These are phyloP conservation scores for Dendrolimus kikuchii DNA, from an alignment of 1,140 invertebrate genomes.

Conservation along the genomic window DNA sequence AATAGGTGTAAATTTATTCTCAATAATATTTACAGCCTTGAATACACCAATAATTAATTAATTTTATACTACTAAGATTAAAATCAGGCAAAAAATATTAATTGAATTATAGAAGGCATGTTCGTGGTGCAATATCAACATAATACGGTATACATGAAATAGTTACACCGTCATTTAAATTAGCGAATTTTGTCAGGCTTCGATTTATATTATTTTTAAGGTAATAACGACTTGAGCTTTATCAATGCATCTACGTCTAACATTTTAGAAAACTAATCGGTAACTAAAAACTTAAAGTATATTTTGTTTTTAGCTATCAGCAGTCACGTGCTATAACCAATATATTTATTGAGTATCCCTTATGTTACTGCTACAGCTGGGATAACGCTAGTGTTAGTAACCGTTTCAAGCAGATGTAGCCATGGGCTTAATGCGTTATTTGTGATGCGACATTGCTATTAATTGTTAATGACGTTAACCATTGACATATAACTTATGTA, in stretches of 20 bases:
- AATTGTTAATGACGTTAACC: too few relatives aligned
- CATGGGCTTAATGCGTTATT: too few relatives aligned
- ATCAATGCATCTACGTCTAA: constrained; percentile 33
- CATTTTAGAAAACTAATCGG: constrained; percentile 7
- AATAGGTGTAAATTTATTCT: constrained; percentile 19
- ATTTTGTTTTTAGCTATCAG: not conserved
- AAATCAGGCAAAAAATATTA: constrained; percentile 27
- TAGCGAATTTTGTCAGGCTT: not conserved
- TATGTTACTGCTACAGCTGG: too few relatives aligned
- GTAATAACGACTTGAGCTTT: constrained; percentile 45
- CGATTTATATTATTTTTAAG: constrained; percentile 17
- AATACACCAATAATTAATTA: constrained; percentile 7
- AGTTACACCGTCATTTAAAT: constrained; percentile 4
- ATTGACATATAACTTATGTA: too few relatives aligned
- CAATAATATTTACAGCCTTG: constrained; percentile 22
- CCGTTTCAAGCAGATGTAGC: too few relatives aligned
- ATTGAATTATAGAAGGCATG: constrained; percentile 48
- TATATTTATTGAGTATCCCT: too few relatives aligned
- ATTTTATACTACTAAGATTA: constrained; percentile 11
- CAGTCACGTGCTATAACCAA: too few relatives aligned
- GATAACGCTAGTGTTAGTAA: too few relatives aligned
- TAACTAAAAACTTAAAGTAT: constrained; percentile 8
- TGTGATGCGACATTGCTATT: too few relatives aligned
- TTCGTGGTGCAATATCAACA: constrained; percentile 44
- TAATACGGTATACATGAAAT: constrained; percentile 16